Base-by-base conservation (phyloP, 2,113 vertebrate genomes). In the Embiotoca jacksoni region DNA sequence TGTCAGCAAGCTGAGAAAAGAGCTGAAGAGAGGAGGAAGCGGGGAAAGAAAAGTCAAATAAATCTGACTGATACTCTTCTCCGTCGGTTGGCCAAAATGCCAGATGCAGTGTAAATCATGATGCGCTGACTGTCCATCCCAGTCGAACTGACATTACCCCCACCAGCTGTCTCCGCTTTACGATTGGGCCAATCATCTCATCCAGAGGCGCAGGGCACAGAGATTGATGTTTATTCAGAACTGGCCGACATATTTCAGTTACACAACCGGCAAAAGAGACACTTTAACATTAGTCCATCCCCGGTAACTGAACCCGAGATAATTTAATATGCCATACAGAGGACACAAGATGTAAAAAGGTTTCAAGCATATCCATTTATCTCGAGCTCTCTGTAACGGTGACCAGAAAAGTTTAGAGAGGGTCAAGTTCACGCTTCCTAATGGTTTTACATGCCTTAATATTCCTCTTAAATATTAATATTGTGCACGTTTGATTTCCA, bases 181-280 rank as follows among this genome's bases (percentile, higher is more conserved):
- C 60, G 82, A 93, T 91, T 85, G 82, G 85, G 91, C 92, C 93
- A 89, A 92, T 93, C 93, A 92, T 92, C 89, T 87, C 81, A 47
- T 85, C 85, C 58, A 63, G 81, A 69, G 78, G 73, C 80, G 39
- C 74, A 37, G 81, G 84, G 9, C 70, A 32, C 31, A 8, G 84
- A 94, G 93, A 94, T 93, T 92, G 92, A 94, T 95, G 93, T 94
- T 95, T 95, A 94, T 94, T 94, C 93, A 94, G 86, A 91, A 88
- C 80, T 67, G 66, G 46, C 78, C 60, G 85, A 90, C 93, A 93
- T 94, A 94, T 93, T 94, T 93, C 91, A 94, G 92, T 90, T 88
- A 84, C 87, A 80, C 91, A 90, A 87, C 80, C 84, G 75, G 88
- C 71, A 53, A 87, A 85, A 81, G 80, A 88, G 92, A 94, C 92